Evolutionary conservation across 2,113 vertebrate genomes (phyloP).

Genomic region (Tauraco erythrolophus): DNA sequence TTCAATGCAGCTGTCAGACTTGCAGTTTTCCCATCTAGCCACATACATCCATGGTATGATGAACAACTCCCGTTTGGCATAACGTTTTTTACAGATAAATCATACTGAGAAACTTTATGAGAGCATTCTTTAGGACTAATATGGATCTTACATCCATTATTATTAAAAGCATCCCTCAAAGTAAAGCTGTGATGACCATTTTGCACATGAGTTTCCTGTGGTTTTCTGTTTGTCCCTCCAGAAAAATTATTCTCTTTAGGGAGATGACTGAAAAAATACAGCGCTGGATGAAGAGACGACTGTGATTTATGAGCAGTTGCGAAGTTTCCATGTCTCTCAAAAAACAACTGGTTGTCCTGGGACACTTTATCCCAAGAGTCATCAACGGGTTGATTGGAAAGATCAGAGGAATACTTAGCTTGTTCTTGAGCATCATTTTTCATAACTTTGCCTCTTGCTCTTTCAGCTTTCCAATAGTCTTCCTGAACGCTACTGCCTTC

Average conservation of each 20-base stretch:
- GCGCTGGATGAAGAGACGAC: background rate
- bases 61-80: background rate
- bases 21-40: constrained; percentile 38
- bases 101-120: background rate
- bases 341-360: constrained; percentile 39
- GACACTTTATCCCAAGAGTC: constrained; percentile 23
- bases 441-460: background rate
- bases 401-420: background rate
- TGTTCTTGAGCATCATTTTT: background rate
- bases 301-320: background rate
- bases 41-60: background rate
- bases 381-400: background rate
- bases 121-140: background rate
- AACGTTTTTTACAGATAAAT: background rate
- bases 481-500: background rate
- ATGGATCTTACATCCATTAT: background rate
- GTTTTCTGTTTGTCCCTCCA: background rate
- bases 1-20: background rate
- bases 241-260: constrained; percentile 27
- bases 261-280: constrained; percentile 41
- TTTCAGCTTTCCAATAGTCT: constrained; percentile 25
- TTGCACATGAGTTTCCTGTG: background rate
- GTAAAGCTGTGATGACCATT: constrained; percentile 1
- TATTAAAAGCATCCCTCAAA: background rate
- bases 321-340: constrained; percentile 46